A percentile compares a stretch with the other conserved stretches of the same genome.
These are phyloP conservation scores for Stenichneumon culpator DNA, from an alignment of 2,888 invertebrate species.

Conservation along the genomic window DNA sequence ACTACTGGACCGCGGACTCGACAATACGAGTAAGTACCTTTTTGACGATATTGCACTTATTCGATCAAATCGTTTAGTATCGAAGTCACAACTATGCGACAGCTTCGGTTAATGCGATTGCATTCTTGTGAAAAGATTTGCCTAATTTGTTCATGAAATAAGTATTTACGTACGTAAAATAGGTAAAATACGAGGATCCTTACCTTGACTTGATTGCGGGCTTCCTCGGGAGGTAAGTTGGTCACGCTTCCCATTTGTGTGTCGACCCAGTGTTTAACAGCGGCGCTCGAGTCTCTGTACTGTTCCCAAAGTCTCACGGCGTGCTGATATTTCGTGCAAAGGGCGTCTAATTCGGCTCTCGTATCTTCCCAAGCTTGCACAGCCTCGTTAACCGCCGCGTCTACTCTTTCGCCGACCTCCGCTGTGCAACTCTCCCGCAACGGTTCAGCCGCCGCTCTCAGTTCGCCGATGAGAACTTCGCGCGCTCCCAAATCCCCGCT, in stretches of 20 bases:
- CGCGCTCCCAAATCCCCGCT: slow-evolving; percentile 92
- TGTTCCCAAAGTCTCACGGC: slow-evolving; percentile 93
- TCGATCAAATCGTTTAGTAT: not conserved
- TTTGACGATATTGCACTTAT: not conserved
- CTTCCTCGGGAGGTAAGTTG: slow-evolving; percentile 90
- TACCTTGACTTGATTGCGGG: slow-evolving; percentile 91
- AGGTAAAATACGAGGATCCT: slow-evolving; percentile 75
- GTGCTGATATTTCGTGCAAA: slow-evolving; percentile 92
- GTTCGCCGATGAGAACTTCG: slow-evolving; percentile 90
- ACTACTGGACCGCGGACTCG: not conserved
- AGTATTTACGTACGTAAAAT: not conserved
- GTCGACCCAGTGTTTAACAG: slow-evolving; percentile 92
- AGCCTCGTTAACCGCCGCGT: slow-evolving; percentile 92
- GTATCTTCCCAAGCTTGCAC: slow-evolving; percentile 93
- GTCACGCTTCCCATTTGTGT: slow-evolving; percentile 91
- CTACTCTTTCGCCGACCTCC: slow-evolving; percentile 90
- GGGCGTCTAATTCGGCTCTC: slow-evolving; percentile 90
- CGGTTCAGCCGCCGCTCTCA: slow-evolving; percentile 90
- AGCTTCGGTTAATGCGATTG: not conserved
- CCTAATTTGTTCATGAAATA: not conserved
- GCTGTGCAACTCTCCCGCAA: slow-evolving; percentile 90
- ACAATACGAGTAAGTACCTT: not conserved
- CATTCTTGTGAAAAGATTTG: not conserved
- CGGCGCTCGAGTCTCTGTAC: slow-evolving; percentile 92
- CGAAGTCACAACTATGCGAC: not conserved